Percentiles rank a stretch among this genome's conserved stretches.
These are phyloP conservation scores for Ormia ochracea DNA, from an alignment of 2,888 invertebrate species.

Conservation along the genomic window DNA sequence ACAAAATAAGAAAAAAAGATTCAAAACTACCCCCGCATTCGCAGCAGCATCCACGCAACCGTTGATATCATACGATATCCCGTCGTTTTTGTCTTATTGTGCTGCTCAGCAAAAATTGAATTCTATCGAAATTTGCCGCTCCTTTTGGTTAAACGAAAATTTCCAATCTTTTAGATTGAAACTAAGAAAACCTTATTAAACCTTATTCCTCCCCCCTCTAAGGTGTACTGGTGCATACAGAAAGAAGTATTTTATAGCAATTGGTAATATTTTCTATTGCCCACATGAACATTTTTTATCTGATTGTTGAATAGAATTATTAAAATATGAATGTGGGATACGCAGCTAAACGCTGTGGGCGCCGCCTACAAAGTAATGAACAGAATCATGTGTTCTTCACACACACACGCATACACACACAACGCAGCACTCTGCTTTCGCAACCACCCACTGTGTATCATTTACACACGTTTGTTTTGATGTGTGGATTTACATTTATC, in stretches of 20 bases:
- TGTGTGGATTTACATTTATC: conserved; percentile 22
- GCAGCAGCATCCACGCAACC: neutral
- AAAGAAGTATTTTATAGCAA: conserved; percentile 21
- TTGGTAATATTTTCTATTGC: conserved; percentile 34
- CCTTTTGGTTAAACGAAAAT: conserved; percentile 62
- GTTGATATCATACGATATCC: conserved; percentile 2
- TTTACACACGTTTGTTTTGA: conserved; percentile 24
- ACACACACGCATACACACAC: neutral
- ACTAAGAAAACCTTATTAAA: neutral
- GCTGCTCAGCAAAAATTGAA: conserved; percentile 59
- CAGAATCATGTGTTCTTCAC: conserved; percentile 18
- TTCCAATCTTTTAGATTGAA: conserved; percentile 69
- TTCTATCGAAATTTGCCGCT: conserved; percentile 56
- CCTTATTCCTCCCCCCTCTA: neutral
- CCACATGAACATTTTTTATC: conserved; percentile 39
- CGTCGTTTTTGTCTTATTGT: conserved; percentile 17
- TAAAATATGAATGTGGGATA: neutral
- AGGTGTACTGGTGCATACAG: neutral
- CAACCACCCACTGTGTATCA: neutral
- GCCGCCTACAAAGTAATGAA: conserved; percentile 62
- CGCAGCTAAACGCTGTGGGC: conserved; percentile 57
- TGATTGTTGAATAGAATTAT: conserved; percentile 44
- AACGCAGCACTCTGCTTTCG: neutral
- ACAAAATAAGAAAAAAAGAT: neutral
- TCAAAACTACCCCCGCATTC: conserved; percentile 27